Conservation (phyloP, 2,113 vertebrate species). For the Ranitomeya imitator region DNA sequence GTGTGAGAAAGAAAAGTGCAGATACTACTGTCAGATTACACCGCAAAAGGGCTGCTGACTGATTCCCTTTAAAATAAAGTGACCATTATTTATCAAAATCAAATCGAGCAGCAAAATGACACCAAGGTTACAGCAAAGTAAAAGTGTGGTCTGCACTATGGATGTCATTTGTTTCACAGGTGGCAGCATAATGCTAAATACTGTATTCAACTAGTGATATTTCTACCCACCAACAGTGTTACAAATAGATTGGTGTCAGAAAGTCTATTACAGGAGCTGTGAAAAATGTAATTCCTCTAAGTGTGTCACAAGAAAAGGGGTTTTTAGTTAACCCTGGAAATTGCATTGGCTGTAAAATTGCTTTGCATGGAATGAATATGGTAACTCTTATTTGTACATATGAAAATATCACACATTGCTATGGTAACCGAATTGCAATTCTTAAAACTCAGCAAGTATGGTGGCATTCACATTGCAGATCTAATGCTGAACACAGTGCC, state of each 20-base stretch:
- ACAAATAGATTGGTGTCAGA: conserved; percentile 20
- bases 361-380: conserved; percentile 22
- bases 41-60: no score
- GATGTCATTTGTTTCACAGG: conserved; percentile 20
- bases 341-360: conserved; percentile 32
- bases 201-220: conserved; percentile 1
- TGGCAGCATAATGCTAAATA: conserved; percentile 12
- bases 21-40: no score
- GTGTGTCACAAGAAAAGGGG: conserved; percentile 19
- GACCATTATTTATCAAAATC: neutral
- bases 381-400: conserved; percentile 18
- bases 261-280: conserved; percentile 2
- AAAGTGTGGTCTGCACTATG: neutral
- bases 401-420: conserved; percentile 1
- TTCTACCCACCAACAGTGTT: neutral
- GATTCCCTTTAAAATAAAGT: neutral
- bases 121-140: neutral
- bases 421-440: conserved; percentile 28
- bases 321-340: conserved; percentile 20
- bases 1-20: no score
- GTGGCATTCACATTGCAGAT: neutral
- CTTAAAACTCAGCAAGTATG: conserved; percentile 17
- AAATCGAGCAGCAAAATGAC: neutral
- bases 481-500: neutral
- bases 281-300: conserved; percentile 33